Percentiles rank a stretch among this genome's conserved stretches.
Evolutionary conservation across 2,888 invertebrate species (phyloP).

Genomic region (Iphiclides podalirius): DNA sequence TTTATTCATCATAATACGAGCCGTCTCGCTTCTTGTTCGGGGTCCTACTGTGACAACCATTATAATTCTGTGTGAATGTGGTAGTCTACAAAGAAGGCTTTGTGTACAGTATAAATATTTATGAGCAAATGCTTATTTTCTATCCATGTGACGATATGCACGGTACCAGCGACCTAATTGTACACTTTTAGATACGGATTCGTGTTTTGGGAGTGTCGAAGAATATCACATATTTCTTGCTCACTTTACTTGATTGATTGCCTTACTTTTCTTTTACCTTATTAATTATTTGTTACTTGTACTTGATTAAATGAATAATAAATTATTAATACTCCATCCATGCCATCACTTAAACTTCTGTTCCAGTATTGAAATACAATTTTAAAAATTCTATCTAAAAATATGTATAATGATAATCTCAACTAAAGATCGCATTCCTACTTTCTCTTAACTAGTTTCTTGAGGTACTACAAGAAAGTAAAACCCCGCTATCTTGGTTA

Average conservation of each 20-base stretch:
- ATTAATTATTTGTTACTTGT: too few species aligned
- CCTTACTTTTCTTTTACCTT: too few species aligned
- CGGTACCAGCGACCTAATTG: conserved; percentile 70
- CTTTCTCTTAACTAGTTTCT: conserved; percentile 78
- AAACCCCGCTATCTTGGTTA: conserved; percentile 75
- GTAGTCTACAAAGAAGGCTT: conserved; percentile 72
- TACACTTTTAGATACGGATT: conserved; percentile 62
- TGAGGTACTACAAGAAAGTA: conserved; percentile 76
- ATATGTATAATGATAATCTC: conserved; percentile 53
- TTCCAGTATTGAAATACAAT: too few species aligned
- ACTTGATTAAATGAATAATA: too few species aligned
- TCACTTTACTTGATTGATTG: too few species aligned
- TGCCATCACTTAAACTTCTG: too few species aligned
- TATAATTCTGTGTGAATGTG: conserved; percentile 77
- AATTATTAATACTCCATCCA: too few species aligned
- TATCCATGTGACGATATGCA: conserved; percentile 75
- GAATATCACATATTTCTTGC: too few species aligned
- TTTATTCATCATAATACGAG: conserved; percentile 70
- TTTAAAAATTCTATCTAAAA: too few species aligned
- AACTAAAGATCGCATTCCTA: conserved; percentile 60
- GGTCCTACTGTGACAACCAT: conserved; percentile 75
- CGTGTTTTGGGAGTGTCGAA: too few species aligned
- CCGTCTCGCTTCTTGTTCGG: conserved; percentile 74
- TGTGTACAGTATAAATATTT: conserved; percentile 74
- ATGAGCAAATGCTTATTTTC: conserved; percentile 75